Evolutionary conservation across 23 tunicate genomes (phyloP).

Genomic region (Aplidium turbinatum): DNA sequence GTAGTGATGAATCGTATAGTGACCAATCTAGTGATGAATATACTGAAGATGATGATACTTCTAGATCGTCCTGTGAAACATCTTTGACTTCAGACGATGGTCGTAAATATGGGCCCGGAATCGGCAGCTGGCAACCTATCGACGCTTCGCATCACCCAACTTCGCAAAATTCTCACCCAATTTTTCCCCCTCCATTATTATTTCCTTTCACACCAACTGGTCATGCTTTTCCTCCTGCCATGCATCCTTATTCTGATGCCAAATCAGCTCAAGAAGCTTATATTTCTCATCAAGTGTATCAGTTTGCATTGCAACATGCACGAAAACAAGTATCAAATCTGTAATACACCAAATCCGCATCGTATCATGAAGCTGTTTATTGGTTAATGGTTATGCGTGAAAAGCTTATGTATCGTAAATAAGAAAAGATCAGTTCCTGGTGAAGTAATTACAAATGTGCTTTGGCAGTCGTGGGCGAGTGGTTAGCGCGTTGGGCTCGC

Average conservation of each 20-base stretch:
- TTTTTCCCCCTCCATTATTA: conserved; percentile 4
- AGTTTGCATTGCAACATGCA: conserved; percentile 20
- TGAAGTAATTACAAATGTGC: too few relatives aligned
- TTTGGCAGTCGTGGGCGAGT: too few relatives aligned
- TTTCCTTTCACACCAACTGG: conserved; percentile 5
- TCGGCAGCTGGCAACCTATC: not conserved
- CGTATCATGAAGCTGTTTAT: too few relatives aligned
- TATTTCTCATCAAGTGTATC: conserved; percentile 26
- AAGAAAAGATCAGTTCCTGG: too few relatives aligned
- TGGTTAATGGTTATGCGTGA: too few relatives aligned
- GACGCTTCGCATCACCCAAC: not conserved
- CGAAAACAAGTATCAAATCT: conserved; percentile 5
- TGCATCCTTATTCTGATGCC: not conserved
- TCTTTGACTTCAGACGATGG: not conserved
- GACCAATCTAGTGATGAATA: too few relatives aligned
- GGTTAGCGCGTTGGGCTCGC: too few relatives aligned
- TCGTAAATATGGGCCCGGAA: not conserved
- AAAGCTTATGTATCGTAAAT: too few relatives aligned
- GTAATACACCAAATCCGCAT: too few relatives aligned
- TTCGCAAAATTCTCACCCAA: not conserved
- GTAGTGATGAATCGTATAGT: too few relatives aligned
- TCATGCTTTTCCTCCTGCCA: not conserved
- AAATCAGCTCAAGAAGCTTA: not conserved
- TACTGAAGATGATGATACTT: too few relatives aligned
- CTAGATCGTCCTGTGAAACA: not conserved